Evolutionary conservation across 1,140 invertebrate species (phyloP).

Genomic region (Gonioctena quinquepunctata): DNA sequence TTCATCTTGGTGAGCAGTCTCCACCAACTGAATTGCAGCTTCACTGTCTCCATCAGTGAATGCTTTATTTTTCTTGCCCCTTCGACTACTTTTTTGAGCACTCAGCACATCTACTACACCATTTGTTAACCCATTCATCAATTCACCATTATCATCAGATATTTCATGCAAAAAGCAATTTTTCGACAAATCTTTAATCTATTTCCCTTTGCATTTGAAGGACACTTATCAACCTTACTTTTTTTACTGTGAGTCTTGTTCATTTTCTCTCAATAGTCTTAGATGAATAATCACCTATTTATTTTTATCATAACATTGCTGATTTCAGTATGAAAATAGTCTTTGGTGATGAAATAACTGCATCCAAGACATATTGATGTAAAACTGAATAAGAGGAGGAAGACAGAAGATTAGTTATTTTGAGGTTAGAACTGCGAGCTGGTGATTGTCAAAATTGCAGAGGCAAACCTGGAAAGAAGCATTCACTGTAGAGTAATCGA

Average conservation of each 20-base stretch:
- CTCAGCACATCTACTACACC: slow-evolving; percentile 30
- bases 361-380: slow-evolving; percentile 18
- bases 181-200: slow-evolving; percentile 16
- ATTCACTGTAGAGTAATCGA: background rate
- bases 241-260: slow-evolving; percentile 18
- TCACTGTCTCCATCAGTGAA: background rate
- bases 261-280: slow-evolving; percentile 8
- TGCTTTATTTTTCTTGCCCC: slow-evolving; percentile 22
- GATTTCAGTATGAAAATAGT: background rate
- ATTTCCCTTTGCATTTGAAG: slow-evolving; percentile 2
- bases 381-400: slow-evolving; percentile 6
- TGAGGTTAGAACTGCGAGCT: slow-evolving; percentile 3
- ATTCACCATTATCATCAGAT: background rate
- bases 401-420: background rate
- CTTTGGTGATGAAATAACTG: slow-evolving; percentile 1
- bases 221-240: slow-evolving; percentile 24
- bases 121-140: slow-evolving; percentile 44
- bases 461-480: background rate
- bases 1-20: slow-evolving; percentile 1
- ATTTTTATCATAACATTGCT: background rate
- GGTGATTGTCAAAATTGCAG: slow-evolving; percentile 2
- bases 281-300: slow-evolving; percentile 2
- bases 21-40: background rate
- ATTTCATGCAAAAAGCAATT: slow-evolving; percentile 15
- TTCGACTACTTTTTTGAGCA: slow-evolving; percentile 12